Evolutionary conservation across 1,140 invertebrate genomes (phyloP), one percentile per base, ranked within the genome.

Genomic region (Chlorops oryzae): DNA sequence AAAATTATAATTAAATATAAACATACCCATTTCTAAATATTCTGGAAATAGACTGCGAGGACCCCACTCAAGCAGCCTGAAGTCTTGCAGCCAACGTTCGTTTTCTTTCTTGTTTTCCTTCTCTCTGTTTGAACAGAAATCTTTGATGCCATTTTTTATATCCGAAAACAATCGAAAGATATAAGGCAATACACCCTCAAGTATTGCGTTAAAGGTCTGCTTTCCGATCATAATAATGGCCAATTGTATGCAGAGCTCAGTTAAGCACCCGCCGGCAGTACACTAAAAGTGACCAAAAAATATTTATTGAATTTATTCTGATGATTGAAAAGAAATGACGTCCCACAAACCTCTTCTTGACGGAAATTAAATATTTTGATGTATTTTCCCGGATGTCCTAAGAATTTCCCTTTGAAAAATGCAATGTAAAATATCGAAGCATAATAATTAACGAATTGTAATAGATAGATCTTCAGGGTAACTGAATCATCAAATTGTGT

Each of bases 401-500:
- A 79, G 58, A 90, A 88, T 73, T 90, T 94, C 35, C 94, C 95
- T 72, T 98, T 98, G 59, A 97, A 87, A 75, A 98, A 98, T 0
- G 94, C 96, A 61, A 99, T 95, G 66, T 99, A 99, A 77, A 98
- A 96, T 68, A 98, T 95, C 1, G 93, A 96, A 18, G 94, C 90
- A 73, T 98, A 98, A 72, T 96, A 98, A 74, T 99, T 99, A 25
- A 98, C 90, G 76, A 98, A 98, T 76, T 98, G 93, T 28, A 99
- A 81, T 7, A 98, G 73, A 73, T 98, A 98, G 59, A 98, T 96
- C 78, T 98, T 98, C 10, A 98, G 76, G 1, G 93, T 98, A 15
- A 98, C 74, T 35, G 91, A 94, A 63, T 98, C 93, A 65, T 99
- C 96, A 74, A 96, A 99, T 75, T 98, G 92, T 0, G 91, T 94